A percentile compares a stretch with the other conserved stretches of the same genome.
These are phyloP conservation scores for Cyprinodon variegatus DNA, from an alignment of 2,113 vertebrate genomes.

Conservation along the genomic window DNA sequence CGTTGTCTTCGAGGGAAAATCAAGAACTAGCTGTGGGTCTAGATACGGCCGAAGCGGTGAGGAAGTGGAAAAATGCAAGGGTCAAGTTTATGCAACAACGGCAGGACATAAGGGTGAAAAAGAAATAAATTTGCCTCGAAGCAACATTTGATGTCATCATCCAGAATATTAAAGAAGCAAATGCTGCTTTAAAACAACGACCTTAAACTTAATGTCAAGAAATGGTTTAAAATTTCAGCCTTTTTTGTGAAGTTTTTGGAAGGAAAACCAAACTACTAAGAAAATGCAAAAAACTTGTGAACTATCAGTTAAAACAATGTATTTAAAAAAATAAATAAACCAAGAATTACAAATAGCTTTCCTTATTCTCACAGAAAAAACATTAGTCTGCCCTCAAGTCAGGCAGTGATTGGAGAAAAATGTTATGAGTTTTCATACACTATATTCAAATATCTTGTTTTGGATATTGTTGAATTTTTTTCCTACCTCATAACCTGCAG, in stretches of 20 bases:
- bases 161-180: background rate
- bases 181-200: background rate
- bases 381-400: too few species aligned
- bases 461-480: background rate
- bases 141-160: too few species aligned
- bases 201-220: background rate
- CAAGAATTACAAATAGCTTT: background rate
- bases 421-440: background rate
- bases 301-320: too few species aligned
- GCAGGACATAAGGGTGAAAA: too few species aligned
- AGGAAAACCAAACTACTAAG: background rate
- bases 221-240: background rate
- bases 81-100: too few species aligned
- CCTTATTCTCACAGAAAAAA: background rate
- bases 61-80: too few species aligned
- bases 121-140: too few species aligned
- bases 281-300: too few species aligned
- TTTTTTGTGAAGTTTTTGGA: background rate
- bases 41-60: too few species aligned
- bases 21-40: too few species aligned
- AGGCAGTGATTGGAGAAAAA: background rate
- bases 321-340: too few species aligned
- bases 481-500: background rate
- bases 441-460: background rate
- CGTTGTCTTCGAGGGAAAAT: too few species aligned